These are phyloP conservation scores for Oxycera nigricornis DNA, from an alignment of 2,888 invertebrate species.

Conservation along the genomic window DNA sequence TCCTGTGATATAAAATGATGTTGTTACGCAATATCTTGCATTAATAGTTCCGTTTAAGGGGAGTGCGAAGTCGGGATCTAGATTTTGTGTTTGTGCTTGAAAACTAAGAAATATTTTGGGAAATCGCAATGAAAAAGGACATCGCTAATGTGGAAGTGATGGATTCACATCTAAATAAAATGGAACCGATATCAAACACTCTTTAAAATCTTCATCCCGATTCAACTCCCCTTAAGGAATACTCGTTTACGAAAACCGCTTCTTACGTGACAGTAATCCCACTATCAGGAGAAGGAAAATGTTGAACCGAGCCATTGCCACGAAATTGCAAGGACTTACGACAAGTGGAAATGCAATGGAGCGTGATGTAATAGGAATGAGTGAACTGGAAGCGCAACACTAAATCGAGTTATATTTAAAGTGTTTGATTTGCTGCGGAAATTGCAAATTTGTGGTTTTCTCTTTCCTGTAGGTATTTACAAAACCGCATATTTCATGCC, in stretches of 20 bases:
- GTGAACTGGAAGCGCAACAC: not conserved
- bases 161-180: too few species aligned
- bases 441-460: conserved; percentile 31
- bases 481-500: conserved; percentile 15
- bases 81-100: too few species aligned
- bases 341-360: not conserved
- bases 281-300: conserved; percentile 23
- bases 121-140: too few species aligned
- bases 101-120: too few species aligned
- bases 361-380: not conserved
- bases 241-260: not conserved
- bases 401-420: conserved; percentile 26
- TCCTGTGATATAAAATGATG: conserved; percentile 9
- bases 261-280: conserved; percentile 34
- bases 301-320: conserved; percentile 1
- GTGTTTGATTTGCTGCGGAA: conserved; percentile 10
- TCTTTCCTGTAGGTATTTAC: conserved; percentile 6
- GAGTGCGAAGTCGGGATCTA: too few species aligned
- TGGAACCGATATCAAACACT: too few species aligned
- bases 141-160: too few species aligned
- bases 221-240: not conserved
- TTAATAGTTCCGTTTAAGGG: too few species aligned
- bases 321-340: not conserved
- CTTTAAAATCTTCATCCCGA: not conserved
- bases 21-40: too few species aligned